These are phyloP conservation scores for Phengaris arion DNA, from an alignment of 2,888 invertebrate species.

Conservation along the genomic window DNA sequence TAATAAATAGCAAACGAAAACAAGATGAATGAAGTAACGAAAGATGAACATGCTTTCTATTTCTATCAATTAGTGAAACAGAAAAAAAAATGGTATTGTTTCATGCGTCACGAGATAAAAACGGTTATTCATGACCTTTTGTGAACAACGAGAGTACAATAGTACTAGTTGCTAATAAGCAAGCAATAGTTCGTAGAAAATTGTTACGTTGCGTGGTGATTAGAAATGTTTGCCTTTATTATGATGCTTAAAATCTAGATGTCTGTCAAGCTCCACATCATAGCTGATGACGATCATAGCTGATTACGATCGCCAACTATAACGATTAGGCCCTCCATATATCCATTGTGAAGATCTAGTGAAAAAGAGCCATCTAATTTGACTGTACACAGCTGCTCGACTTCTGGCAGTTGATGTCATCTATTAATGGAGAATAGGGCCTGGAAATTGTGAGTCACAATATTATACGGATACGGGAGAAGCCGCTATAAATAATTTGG, in stretches of 20 bases:
- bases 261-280: no score
- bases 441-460: slow-evolving; percentile 8
- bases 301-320: no score
- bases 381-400: not conserved
- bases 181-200: not conserved
- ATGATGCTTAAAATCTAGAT: no score
- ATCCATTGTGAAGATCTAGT: not conserved
- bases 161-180: no score
- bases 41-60: slow-evolving; percentile 6
- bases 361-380: not conserved
- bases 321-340: no score
- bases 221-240: not conserved
- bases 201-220: not conserved
- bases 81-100: slow-evolving; percentile 17
- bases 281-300: no score
- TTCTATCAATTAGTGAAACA: slow-evolving; percentile 23
- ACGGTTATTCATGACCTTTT: slow-evolving; percentile 3
- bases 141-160: not conserved
- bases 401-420: not conserved
- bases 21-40: not conserved
- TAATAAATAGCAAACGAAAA: slow-evolving; percentile 13
- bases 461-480: slow-evolving; percentile 19
- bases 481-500: slow-evolving; percentile 9
- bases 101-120: slow-evolving; percentile 27
- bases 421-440: slow-evolving; percentile 6